Evolutionary conservation across 2,888 invertebrate species (phyloP), one percentile per base, ranked within the genome.

Genomic region (Machimus atricapillus): DNA sequence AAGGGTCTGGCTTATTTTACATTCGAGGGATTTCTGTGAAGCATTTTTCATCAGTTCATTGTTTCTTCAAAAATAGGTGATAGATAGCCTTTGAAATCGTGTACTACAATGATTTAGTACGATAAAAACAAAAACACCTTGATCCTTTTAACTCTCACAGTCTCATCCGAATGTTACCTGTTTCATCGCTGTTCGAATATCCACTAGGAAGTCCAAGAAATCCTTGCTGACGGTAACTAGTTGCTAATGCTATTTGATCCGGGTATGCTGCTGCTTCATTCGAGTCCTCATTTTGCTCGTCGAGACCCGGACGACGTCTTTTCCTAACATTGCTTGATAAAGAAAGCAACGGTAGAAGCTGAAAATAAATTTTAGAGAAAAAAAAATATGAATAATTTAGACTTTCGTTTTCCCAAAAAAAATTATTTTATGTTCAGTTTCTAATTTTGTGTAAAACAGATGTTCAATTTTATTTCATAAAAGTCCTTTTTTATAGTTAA

Each of bases 231-330:
- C 27, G 77, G n/a, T 86, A 78, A 87, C 89, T 90, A 4, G 91
- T 90, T 19, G 92, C 91, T 87, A 91, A 87, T 1, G 91, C 91
- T 81, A 91, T 81, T 89, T 92, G 92, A 89, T 92, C 92, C 1
- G 90, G 89, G 79, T 90, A 81, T 9, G 88, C 87, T 2, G 89
- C 85, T 9, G 88, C 87, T 2, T 89, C 85, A 83, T 91, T 90
- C 19, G 90, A 90, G 5, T 90, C 90, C 5, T 89, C 89, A 89
- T 85, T 52, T 89, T 89, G 12, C 89, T 88, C 8, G 85, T 88
- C 89, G 14, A 89, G 14, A 12, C 89, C 88, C 0, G 91, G 90
- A 27, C 91, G 90, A 8, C 92, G 91, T 78, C 91, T 90, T 74
- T 88, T 90, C 19, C 89, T 89, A 23, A 90, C 90, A 88, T 88